Conservation (phyloP, 2,888 invertebrate genomes). For the Priocnemis perturbator region DNA sequence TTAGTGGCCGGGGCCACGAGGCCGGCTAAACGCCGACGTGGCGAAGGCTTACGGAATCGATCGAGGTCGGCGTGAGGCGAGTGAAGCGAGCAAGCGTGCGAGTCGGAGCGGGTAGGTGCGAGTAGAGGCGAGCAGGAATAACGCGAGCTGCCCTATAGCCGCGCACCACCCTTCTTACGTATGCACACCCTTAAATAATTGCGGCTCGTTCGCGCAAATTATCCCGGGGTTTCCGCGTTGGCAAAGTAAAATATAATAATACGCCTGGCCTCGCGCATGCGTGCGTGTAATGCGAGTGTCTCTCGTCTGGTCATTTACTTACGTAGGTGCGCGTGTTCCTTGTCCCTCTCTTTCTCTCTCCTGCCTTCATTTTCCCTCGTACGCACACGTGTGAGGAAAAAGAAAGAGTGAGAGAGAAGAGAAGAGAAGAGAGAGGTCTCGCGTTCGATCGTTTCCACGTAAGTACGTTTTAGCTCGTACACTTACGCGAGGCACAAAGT, state of each 20-base stretch:
- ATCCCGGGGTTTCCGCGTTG: conserved; percentile 65
- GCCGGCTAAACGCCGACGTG: conserved; percentile 31
- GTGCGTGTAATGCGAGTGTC: conserved; percentile 44
- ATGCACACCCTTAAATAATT: conserved; percentile 71
- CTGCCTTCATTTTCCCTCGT: background rate
- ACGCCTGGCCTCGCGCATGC: conserved; percentile 42
- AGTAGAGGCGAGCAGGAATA: background rate
- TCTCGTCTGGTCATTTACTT: conserved; percentile 30
- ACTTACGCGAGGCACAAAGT: conserved; percentile 38
- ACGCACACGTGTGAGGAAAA: too few species aligned
- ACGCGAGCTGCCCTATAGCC: conserved; percentile 6
- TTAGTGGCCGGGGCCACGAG: conserved; percentile 14
- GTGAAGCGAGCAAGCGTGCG: background rate
- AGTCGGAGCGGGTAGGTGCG: too few species aligned
- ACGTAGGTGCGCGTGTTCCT: background rate
- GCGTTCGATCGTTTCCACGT: conserved; percentile 52
- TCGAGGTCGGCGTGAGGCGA: conserved; percentile 12
- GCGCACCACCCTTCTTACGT: conserved; percentile 62
- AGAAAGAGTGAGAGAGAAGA: too few species aligned
- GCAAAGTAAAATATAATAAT: conserved; percentile 68
- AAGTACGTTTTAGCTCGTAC: conserved; percentile 39
- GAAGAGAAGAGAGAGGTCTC: background rate
- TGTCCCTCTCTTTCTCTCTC: conserved; percentile 8
- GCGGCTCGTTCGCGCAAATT: conserved; percentile 69
- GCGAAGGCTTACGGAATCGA: conserved; percentile 44